Evolutionary conservation across 2,888 invertebrate species (phyloP), one percentile per base, ranked within the genome.

Genomic region (Sicus ferrugineus): DNA sequence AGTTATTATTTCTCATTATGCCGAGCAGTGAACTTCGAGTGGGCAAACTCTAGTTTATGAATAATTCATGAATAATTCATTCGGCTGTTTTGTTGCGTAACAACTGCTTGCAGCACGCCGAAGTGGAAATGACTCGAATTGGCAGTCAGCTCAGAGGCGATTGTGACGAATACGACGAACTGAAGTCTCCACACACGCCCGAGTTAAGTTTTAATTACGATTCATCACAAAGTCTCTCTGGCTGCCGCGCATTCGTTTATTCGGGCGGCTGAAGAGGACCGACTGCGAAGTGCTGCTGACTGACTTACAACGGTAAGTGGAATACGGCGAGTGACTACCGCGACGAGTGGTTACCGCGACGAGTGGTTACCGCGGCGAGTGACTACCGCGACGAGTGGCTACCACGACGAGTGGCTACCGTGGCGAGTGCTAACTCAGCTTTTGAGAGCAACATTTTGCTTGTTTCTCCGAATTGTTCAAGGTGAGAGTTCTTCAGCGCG

Each of bases 161-260:
- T 77, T 78, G 79, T 79, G 78, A 75, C 77, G 77, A 79, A 76
- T 72, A 73, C 61, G 65, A 67, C 75, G 75, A 79, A 79, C 75
- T 78, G 74, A 76, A 71, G 70, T 69, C 67, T 54, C 77, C 74
- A 75, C 46, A 72, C 73, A 74, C 75, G 73, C 75, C 75, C 74
- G 73, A 65, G 59, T 67, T 74, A 23, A 23, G 26, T 11, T 23
- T 72, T 72, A 73, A 75, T 76, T 76, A 73, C 70, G 70, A 76
- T 76, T 76, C 76, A 74, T 63, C 72, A 70, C 75, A 73, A 70
- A 70, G 42, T 42, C 11, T 9, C n/a, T 16, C n/a, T 16, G 14
- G 16, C 2, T 42, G 9, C 3, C 3, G 11, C n/a, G 3, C 3
- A 2, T n/a, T 42, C 42, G 42, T 42, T 9, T n/a, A 16, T n/a